Evolutionary conservation across 2,113 vertebrate species (phyloP).

Genomic region (Athene cunicularia): DNA sequence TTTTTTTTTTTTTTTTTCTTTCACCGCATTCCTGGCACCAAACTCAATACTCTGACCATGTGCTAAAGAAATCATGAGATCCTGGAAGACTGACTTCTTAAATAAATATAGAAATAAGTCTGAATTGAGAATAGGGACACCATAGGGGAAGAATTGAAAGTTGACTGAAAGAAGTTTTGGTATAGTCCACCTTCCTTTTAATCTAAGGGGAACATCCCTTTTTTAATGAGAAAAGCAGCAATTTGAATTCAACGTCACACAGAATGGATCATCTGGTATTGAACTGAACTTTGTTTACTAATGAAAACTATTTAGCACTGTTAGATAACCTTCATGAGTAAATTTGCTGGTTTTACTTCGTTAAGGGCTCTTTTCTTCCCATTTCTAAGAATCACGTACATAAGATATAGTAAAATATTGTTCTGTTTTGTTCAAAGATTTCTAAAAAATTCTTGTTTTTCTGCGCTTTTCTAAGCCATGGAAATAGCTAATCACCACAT

Average conservation of each 20-base stretch:
- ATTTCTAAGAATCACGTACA: conserved; percentile 4
- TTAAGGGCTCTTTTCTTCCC: conserved; percentile 16
- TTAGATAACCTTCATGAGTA: conserved; percentile 39
- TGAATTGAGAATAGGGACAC: conserved; percentile 18
- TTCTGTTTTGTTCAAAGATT: conserved; percentile 34
- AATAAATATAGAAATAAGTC: conserved; percentile 58
- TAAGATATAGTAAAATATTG: conserved; percentile 2
- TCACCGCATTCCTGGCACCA: conserved; percentile 24
- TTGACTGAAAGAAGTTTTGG: conserved; percentile 19
- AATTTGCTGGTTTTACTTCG: conserved; percentile 39
- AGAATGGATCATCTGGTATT: conserved; percentile 1
- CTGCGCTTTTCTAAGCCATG: background rate
- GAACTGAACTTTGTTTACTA: background rate
- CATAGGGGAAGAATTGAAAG: background rate
- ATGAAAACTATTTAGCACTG: background rate
- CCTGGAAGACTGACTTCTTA: conserved; percentile 47
- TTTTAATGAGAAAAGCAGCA: conserved; percentile 53
- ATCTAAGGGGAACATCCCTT: conserved; percentile 45
- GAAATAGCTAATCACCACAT: conserved; percentile 12
- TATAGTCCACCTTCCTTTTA: conserved; percentile 49
- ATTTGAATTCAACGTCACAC: background rate
- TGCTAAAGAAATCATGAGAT: conserved; percentile 65
- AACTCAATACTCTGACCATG: conserved; percentile 8
- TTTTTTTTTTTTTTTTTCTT: background rate
- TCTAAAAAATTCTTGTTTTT: background rate